These are phyloP conservation scores for Istiophorus platypterus DNA, from an alignment of 2,113 vertebrate species.

Conservation along the genomic window DNA sequence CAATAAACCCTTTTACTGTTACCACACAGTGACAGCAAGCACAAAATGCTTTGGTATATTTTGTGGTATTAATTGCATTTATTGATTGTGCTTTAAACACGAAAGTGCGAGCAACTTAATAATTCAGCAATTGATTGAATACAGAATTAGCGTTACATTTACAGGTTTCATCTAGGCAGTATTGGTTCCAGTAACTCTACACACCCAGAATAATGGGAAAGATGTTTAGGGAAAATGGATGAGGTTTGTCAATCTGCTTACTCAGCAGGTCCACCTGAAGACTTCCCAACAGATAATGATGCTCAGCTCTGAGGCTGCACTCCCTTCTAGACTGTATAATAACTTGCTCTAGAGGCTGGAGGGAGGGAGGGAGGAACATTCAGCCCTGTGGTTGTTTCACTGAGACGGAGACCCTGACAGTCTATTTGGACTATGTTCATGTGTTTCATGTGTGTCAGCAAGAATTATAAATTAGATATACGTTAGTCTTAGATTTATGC, in stretches of 20 bases:
- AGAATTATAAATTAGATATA: slow-evolving; percentile 14
- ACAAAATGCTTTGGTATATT: slow-evolving; percentile 25
- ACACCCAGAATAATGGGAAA: slow-evolving; percentile 35
- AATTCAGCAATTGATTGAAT: slow-evolving; percentile 51
- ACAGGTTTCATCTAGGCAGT: slow-evolving; percentile 25
- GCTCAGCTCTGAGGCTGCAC: slow-evolving; percentile 39
- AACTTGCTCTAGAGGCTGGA: slow-evolving; percentile 35
- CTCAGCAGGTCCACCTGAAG: slow-evolving; percentile 55
- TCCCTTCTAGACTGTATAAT: slow-evolving; percentile 50
- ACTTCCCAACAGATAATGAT: slow-evolving; percentile 58
- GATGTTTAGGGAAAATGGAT: slow-evolving; percentile 38
- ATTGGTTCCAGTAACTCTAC: slow-evolving; percentile 56
- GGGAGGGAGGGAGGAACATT: slow-evolving; percentile 1
- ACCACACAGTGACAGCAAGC: slow-evolving; percentile 25
- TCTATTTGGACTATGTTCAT: slow-evolving; percentile 35
- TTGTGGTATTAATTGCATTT: slow-evolving; percentile 66
- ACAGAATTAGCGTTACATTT: slow-evolving; percentile 42
- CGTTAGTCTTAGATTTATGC: neutral
- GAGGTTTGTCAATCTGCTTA: slow-evolving; percentile 47
- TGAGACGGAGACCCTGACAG: neutral
- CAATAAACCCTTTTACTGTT: slow-evolving; percentile 57
- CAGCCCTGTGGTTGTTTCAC: slow-evolving; percentile 35
- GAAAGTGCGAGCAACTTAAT: slow-evolving; percentile 50
- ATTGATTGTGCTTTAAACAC: slow-evolving; percentile 65
- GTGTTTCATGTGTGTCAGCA: slow-evolving; percentile 7